Evolutionary conservation across 2,888 invertebrate species (phyloP).

Genomic region (Harmothoe impar): DNA sequence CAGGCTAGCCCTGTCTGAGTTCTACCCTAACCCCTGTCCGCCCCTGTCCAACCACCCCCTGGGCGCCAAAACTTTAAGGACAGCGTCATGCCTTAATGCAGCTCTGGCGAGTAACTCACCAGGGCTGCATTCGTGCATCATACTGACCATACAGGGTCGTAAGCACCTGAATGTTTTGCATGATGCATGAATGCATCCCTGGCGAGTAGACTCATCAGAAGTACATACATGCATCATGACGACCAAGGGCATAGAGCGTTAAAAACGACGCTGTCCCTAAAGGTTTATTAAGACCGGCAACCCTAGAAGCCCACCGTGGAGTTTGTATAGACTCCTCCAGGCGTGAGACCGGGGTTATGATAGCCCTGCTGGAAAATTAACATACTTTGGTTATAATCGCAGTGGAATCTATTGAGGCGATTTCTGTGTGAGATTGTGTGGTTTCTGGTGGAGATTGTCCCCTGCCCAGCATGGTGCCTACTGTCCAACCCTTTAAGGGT

Average conservation of each 20-base stretch:
- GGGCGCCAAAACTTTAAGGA: not conserved
- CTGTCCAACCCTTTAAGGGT: too few species aligned
- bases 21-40: not conserved
- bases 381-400: conserved; percentile 22
- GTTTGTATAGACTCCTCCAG: conserved; percentile 35
- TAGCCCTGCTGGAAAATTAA: conserved; percentile 39
- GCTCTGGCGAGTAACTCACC: too few species aligned
- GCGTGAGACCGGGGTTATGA: conserved; percentile 52
- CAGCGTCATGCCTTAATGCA: too few species aligned
- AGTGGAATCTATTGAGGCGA: not conserved
- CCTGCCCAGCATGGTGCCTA: too few species aligned
- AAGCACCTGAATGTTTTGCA: too few species aligned
- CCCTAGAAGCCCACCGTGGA: not conserved
- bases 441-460: not conserved
- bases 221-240: too few species aligned
- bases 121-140: too few species aligned
- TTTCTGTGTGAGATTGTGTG: not conserved
- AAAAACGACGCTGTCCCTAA: too few species aligned
- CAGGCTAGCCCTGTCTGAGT: not conserved
- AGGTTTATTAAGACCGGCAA: not conserved
- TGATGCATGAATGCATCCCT: too few species aligned
- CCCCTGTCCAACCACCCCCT: not conserved
- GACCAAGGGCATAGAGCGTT: too few species aligned
- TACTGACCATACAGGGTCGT: too few species aligned
- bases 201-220: too few species aligned